A percentile compares a stretch with the other conserved stretches of the same genome.
These are phyloP conservation scores for Caenorhabditis auriculariae DNA, from an alignment of 2,888 invertebrate genomes.

Conservation along the genomic window DNA sequence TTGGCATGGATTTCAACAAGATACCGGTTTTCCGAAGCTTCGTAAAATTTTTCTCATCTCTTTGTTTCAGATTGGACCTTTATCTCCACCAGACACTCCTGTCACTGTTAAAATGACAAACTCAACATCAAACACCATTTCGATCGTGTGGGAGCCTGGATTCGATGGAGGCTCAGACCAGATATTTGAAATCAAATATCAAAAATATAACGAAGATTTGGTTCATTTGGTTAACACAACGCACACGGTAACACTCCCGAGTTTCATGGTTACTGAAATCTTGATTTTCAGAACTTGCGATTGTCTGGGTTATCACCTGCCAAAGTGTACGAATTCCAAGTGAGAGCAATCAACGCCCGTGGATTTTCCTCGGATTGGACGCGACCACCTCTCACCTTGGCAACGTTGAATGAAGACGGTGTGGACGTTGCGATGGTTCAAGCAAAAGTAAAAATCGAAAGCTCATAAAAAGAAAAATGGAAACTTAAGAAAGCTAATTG, in stretches of 20 bases:
- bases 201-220: constrained; percentile 39
- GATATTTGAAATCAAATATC: constrained; percentile 54
- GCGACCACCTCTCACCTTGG: constrained; percentile 21
- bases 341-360: constrained; percentile 40
- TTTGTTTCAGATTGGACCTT: constrained; percentile 33
- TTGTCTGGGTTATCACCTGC: constrained; percentile 30
- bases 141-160: constrained; percentile 48
- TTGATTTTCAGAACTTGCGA: constrained; percentile 29
- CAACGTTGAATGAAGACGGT: constrained; percentile 45
- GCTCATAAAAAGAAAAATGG: too few species aligned
- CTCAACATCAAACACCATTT: constrained; percentile 44
- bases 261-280: neutral
- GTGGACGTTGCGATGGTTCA: constrained; percentile 23
- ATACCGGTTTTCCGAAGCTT: constrained; percentile 34
- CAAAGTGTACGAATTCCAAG: constrained; percentile 35
- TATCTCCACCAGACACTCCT: constrained; percentile 53
- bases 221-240: constrained; percentile 52
- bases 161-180: constrained; percentile 62
- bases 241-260: constrained; percentile 31
- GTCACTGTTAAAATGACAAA: constrained; percentile 49
- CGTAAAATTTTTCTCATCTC: neutral
- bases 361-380: constrained; percentile 44
- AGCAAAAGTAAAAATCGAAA: constrained; percentile 5
- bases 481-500: too few species aligned
- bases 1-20: constrained; percentile 46